Evolutionary conservation across 2,888 invertebrate species (phyloP).

Genomic region (Drosophila pseudotakahashii): DNA sequence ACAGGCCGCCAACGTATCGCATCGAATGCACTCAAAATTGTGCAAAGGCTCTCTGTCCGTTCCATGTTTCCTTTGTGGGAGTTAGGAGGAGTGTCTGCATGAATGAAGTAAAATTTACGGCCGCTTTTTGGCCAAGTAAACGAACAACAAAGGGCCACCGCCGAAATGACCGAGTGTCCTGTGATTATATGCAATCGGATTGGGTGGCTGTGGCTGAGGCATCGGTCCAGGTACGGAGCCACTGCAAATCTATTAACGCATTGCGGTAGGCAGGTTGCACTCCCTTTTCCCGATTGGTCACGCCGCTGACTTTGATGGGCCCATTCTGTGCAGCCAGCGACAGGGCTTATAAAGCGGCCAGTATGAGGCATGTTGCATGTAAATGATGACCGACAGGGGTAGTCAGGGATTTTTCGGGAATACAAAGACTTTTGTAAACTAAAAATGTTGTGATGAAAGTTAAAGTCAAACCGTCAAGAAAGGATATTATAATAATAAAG

Average conservation of each 20-base stretch:
- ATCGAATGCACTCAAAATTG: conserved; percentile 72
- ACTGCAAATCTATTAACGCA: conserved; percentile 68
- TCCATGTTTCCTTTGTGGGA: conserved; percentile 27
- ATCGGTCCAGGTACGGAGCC: conserved; percentile 11
- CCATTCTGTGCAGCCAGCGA: conserved; percentile 21
- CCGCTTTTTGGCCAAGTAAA: conserved; percentile 63
- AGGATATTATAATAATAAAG: too few relatives aligned
- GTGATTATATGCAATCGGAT: conserved; percentile 68
- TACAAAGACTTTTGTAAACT: too few relatives aligned
- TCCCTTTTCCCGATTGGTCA: conserved; percentile 20
- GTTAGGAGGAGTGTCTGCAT: conserved; percentile 37
- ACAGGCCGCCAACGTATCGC: conserved; percentile 78
- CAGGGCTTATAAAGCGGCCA: conserved; percentile 21
- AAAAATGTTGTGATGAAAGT: too few relatives aligned
- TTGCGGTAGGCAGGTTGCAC: conserved; percentile 44
- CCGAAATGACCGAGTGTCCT: conserved; percentile 30
- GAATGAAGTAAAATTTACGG: conserved; percentile 77
- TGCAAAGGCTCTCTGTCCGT: conserved; percentile 38
- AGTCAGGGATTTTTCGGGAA: neutral
- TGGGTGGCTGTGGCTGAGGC: conserved; percentile 8
- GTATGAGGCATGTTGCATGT: conserved; percentile 24
- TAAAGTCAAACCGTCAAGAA: too few relatives aligned
- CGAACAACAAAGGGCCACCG: conserved; percentile 45
- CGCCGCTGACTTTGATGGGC: conserved; percentile 19
- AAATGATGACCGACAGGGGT: conserved; percentile 49